Evolutionary conservation across 1,140 invertebrate species (phyloP), one percentile per base, ranked within the genome.

Genomic region (Periplaneta americana): DNA sequence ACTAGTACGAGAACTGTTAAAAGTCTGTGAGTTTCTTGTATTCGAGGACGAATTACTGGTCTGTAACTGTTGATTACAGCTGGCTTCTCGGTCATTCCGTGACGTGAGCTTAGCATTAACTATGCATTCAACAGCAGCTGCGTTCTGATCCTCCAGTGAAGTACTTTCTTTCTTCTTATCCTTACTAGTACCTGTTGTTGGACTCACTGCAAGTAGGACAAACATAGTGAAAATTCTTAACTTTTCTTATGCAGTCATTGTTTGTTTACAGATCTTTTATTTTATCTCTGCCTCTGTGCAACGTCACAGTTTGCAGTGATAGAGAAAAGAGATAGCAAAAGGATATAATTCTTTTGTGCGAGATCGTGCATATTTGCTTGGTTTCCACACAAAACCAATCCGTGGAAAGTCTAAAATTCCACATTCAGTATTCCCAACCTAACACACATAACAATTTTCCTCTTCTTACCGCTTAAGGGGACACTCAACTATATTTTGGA

Each of bases 111-210:
- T 88, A 0, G 83, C 87, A 82, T 87, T 88, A 80, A 89, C 88
- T 75, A 89, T 89, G 74, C 87, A 86, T 36, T 87, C 80, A 13
- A 89, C 84, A 5, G 88, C 88, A n/a, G 86, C 88, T 17, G 85
- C 86, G 77, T 89, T 89, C 36, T 88, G 86, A 85, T 88, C 86
- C 15, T 88, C 85, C 18, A 89, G 82, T 9, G 80, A 82, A 13
- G 48, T n/a, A n/a, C 22, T 10, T 66, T 66, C 48, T n/a, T 66
- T 66, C 48, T 66, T 66, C 48, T n/a, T 66, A 5, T n/a, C 22
- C 28, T 66, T 66, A 5, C 48, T n/a, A 11, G 48, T n/a, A n/a
- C 22, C 8, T 66, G 48, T 8, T 3, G 48, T 66, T 22, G 48
- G n/a, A 11, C 22, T 66, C 11, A 28, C 48, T 66, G 48, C 2